Evolutionary conservation across 1,140 invertebrate species (phyloP).

Genomic region (Leptopilina clavipes): DNA sequence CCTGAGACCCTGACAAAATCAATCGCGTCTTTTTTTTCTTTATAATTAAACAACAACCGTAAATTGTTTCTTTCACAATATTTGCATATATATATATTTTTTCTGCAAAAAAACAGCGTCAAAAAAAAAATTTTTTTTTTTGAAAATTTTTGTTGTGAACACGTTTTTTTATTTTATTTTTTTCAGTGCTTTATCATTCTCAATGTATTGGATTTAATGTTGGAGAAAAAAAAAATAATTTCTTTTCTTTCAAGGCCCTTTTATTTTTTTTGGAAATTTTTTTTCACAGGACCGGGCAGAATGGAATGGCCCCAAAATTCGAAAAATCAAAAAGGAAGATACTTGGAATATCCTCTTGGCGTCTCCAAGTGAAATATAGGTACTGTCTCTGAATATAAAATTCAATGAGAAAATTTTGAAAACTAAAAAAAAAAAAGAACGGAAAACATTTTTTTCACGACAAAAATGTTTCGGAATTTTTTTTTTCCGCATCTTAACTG

Average conservation of each 20-base stretch:
- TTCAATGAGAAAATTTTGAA: not conserved
- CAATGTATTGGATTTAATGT: not conserved
- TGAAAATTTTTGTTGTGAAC: no score
- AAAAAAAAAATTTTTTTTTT: no score
- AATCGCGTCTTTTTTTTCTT: not conserved
- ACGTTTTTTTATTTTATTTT: no score
- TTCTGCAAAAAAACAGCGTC: no score
- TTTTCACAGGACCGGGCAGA: constrained; percentile 15
- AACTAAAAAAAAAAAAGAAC: not conserved
- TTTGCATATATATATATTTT: no score
- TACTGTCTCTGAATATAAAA: not conserved
- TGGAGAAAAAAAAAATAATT: not conserved
- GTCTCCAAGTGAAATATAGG: constrained; percentile 28
- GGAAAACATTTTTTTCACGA: constrained; percentile 22
- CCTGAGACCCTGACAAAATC: not conserved
- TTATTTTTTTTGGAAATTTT: not conserved
- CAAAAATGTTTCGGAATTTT: constrained; percentile 7
- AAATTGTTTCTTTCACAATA: not conserved
- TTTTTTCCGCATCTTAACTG: not conserved
- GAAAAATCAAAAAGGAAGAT: constrained; percentile 20
- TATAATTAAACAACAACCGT: not conserved
- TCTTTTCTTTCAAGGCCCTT: not conserved
- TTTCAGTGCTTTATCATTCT: not conserved
- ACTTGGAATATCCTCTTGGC: constrained; percentile 26
- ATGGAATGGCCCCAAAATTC: constrained; percentile 19